These are phyloP conservation scores for Emydocephalus ijimae DNA, from an alignment of 2,113 vertebrate genomes.

Conservation along the genomic window DNA sequence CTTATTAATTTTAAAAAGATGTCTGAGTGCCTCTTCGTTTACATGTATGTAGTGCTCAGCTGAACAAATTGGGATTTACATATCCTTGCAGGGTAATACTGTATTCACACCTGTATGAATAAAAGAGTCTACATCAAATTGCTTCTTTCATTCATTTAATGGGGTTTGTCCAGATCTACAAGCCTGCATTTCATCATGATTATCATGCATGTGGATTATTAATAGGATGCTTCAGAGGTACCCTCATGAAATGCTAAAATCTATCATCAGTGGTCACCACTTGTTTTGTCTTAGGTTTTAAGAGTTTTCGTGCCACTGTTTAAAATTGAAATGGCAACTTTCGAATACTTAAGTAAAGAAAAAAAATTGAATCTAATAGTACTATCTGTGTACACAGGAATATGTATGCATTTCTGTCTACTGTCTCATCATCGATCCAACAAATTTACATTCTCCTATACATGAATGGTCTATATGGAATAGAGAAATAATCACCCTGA, in stretches of 20 bases:
- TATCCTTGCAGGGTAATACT: constrained; percentile 12
- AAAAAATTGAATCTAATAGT: constrained; percentile 55
- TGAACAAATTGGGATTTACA: constrained; percentile 15
- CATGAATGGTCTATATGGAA: constrained; percentile 33
- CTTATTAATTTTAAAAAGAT: constrained; percentile 51
- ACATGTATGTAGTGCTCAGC: constrained; percentile 10
- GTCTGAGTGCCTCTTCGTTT: constrained; percentile 29
- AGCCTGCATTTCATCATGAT: neutral
- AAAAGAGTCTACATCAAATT: neutral
- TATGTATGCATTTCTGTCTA: neutral
- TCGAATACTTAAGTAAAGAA: constrained; percentile 56
- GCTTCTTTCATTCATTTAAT: neutral
- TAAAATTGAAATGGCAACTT: constrained; percentile 40
- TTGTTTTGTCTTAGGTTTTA: constrained; percentile 56
- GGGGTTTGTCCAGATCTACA: neutral
- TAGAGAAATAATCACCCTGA: neutral
- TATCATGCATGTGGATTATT: neutral
- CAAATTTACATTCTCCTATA: constrained; percentile 21
- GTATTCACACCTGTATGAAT: neutral
- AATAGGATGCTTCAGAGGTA: neutral
- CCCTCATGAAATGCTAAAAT: constrained; percentile 20
- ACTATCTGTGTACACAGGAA: constrained; percentile 39
- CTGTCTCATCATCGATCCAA: neutral
- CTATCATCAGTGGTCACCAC: constrained; percentile 50
- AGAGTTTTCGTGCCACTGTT: constrained; percentile 5